Evolutionary conservation across 2,888 invertebrate species (phyloP), one percentile per base, ranked within the genome.

Genomic region (Agriotes lineatus): DNA sequence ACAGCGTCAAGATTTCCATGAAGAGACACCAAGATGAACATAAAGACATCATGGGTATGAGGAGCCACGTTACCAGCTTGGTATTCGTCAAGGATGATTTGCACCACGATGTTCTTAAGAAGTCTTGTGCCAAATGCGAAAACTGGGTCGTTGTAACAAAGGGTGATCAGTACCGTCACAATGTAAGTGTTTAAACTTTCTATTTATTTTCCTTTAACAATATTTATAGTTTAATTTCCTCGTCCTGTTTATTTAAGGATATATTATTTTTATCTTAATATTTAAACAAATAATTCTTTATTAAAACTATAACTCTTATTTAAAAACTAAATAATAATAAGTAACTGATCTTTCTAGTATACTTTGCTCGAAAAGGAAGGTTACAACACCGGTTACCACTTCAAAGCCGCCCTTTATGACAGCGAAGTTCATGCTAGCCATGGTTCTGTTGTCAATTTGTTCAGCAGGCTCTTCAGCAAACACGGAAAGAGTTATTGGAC

Each of bases 21-120:
- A 80, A 81, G 6, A 76, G 75, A 58, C 72, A 80, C 7, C 75
- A 80, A 2, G 68, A 79, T 19, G 74, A 74, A 0, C 67, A 76
- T 14, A 70, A 74, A 9, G 79, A 81, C 3, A 54, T 74, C 0
- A 68, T 72, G 1, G 85, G 84, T 3, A 25, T 82, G 2, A 75
- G 79, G 44, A 75, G 73, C 3, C 79, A 83, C 44, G 79, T 80
- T 12, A 77, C 79, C 25, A 82, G 79, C 39, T 75, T 78, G 42
- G 83, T 85, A 5, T 82, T 79, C 59, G 72, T 85, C 12, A 76
- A 73, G 12, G 81, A 81, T 5, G 80, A 82, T 35, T 61, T 76
- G 5, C 72, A 79, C 10, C 75, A 70, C 0, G 74, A 78, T 9
- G 19, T 73, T 1, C 72, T 85, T 50, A 75, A 78, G 54, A 73